A percentile compares a stretch with the other conserved stretches of the same genome.
phyloP scores from a whole-genome alignment of 2,797 vertebrate genomes.

The Gobionotothen gibberifrons region DNA sequence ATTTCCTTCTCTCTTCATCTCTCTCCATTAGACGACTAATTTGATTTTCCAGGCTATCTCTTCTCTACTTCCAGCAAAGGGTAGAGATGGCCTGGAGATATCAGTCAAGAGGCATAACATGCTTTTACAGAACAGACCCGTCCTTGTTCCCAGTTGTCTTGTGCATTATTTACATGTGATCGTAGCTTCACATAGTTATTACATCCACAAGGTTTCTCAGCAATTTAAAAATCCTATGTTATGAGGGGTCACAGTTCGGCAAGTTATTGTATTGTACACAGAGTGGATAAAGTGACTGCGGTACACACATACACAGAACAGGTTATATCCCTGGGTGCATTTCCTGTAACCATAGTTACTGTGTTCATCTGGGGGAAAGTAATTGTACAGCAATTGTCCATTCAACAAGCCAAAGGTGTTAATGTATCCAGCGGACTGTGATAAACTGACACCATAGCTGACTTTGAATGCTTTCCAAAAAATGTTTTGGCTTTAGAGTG shows the following conservation, averaged over 20 bases:
- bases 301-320: background rate
- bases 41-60: slow-evolving; percentile 79
- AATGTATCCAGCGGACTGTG: background rate
- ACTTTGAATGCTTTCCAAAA: background rate
- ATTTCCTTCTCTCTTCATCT: slow-evolving; percentile 61
- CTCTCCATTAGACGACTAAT: slow-evolving; percentile 78
- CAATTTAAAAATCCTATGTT: background rate
- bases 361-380: background rate
- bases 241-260: background rate
- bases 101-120: slow-evolving; percentile 35
- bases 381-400: slow-evolving; percentile 9
- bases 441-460: slow-evolving; percentile 16
- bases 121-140: slow-evolving; percentile 21
- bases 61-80: slow-evolving; percentile 49
- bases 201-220: background rate
- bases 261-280: slow-evolving; percentile 1
- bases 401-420: slow-evolving; percentile 2
- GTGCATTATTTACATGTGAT: slow-evolving; percentile 8
- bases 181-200: background rate
- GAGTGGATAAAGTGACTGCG: slow-evolving; percentile 1
- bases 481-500: background rate
- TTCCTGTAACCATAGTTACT: background rate
- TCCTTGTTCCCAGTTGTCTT: slow-evolving; percentile 3
- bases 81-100: slow-evolving; percentile 58
- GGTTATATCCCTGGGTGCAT: slow-evolving; percentile 2